phyloP scores from a whole-genome alignment of 2,113 vertebrate genomes.

The Psilopsiagon aurifrons region DNA sequence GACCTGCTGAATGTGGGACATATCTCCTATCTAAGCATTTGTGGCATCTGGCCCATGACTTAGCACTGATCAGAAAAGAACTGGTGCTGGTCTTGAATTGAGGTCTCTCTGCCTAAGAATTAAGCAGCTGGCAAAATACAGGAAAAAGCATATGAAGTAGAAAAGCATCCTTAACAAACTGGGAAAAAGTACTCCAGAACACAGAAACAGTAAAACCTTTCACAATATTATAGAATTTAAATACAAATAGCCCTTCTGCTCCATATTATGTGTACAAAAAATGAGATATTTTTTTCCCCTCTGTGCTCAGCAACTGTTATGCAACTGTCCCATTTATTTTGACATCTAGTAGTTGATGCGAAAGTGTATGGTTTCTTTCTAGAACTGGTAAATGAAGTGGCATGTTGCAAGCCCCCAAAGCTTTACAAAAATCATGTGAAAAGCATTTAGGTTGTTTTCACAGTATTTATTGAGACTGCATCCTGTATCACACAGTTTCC shows the following conservation, averaged over 20 bases:
- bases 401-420: neutral
- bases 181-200: neutral
- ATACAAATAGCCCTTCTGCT: neutral
- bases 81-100: neutral
- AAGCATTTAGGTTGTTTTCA: neutral
- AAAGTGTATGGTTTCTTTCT: neutral
- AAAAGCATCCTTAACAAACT: neutral
- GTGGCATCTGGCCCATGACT: neutral
- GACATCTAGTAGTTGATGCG: neutral
- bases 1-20: neutral
- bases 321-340: neutral
- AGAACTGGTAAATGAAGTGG: neutral
- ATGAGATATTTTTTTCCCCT: rapidly evolving
- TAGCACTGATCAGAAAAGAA: neutral
- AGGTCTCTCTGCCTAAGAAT: neutral
- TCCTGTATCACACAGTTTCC: neutral
- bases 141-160: neutral
- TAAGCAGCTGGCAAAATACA: neutral
- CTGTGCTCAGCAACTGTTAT: neutral
- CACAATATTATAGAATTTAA: neutral
- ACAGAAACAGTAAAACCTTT: neutral
- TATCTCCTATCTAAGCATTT: neutral
- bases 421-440: neutral
- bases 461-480: neutral
- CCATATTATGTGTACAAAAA: neutral